These are phyloP conservation scores for Siniperca chuatsi DNA, from an alignment of 2,113 vertebrate species.

Conservation along the genomic window DNA sequence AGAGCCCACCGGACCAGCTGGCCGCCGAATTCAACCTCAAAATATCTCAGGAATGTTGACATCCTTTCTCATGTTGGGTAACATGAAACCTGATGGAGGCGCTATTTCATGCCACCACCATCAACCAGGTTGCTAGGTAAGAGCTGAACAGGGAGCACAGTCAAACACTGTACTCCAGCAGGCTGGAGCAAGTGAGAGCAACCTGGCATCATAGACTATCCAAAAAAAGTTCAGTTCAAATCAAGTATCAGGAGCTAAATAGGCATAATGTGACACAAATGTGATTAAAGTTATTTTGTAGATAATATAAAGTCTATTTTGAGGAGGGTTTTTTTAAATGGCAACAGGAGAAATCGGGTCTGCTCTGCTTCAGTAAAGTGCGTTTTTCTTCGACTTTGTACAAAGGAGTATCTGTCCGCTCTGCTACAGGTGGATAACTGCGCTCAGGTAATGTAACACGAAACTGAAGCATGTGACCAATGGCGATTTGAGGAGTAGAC, in stretches of 20 bases:
- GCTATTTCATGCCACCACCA: slow-evolving; percentile 62
- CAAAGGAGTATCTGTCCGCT: slow-evolving; percentile 82
- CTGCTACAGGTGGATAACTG: slow-evolving; percentile 79
- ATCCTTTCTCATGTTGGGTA: slow-evolving; percentile 47
- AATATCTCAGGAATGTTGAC: slow-evolving; percentile 80
- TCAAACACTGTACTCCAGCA: slow-evolving; percentile 34
- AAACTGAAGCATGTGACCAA: slow-evolving; percentile 82
- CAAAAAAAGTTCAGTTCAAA: background rate
- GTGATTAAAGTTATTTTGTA: background rate
- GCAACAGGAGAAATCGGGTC: background rate
- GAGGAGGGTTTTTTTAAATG: background rate
- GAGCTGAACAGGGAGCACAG: slow-evolving; percentile 20
- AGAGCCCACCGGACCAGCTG: slow-evolving; percentile 70
- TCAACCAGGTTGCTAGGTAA: slow-evolving; percentile 65
- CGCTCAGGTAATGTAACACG: slow-evolving; percentile 84
- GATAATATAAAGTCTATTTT: background rate
- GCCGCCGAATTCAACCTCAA: slow-evolving; percentile 75
- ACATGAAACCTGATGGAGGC: slow-evolving; percentile 66
- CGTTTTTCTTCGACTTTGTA: slow-evolving; percentile 47
- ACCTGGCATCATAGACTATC: background rate
- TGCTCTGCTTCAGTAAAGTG: slow-evolving; percentile 39
- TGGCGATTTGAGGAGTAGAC: slow-evolving; percentile 62
- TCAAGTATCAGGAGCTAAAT: background rate
- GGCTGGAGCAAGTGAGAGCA: slow-evolving; percentile 38
- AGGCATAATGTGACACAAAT: too few species aligned